Base-by-base conservation (phyloP, 2,113 vertebrate species). In the Oostethus manadensis region DNA sequence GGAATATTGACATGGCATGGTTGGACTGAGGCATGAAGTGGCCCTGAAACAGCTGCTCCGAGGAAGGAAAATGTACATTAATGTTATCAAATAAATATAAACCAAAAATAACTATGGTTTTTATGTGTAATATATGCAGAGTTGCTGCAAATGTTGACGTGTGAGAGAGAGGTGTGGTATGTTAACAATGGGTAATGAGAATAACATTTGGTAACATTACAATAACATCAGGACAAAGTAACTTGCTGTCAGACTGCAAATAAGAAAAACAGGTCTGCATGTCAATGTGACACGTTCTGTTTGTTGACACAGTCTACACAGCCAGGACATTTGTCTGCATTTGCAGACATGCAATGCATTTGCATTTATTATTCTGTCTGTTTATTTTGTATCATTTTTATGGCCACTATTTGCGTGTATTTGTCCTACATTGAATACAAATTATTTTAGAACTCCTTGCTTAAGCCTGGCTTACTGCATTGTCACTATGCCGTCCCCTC, bases 91-190 rank as follows among this genome's bases (percentile, higher is more conserved):
- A 51, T 51, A 51, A 26, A 51, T 33, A n/a, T 42, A 13, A 42
- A 14, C 13, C 38, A 14, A 42, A 14, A 42, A 42, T 42, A 42
- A 42, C 38, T 42, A 42, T 42, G 10, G 0, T n/a, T 14, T 42
- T 11, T 42, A 13, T 22, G 20, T 21, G 1, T 22, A n/a, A 35
- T 53, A 60, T 22, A 51, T 8, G 4, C 3, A 15, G 13, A 60
- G 40, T 42, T 51, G 56, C 29, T 47, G 38, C 49, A 67, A 70
- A 40, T 33, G 54, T 63, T 63, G 56, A 63, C 54, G 60, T 64
- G 43, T 44, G 59, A 61, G 43, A 47, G 59, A 61, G 17, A 59
- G 66, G 72, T 76, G 78, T 77, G 73, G 70, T 48, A 81, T 68
- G 71, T 72, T 53, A 78, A 62, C 48, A 71, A 79, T 75, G 29